Base-by-base conservation (phyloP, 2,797 vertebrate species). In the Clarias fuscus region DNA sequence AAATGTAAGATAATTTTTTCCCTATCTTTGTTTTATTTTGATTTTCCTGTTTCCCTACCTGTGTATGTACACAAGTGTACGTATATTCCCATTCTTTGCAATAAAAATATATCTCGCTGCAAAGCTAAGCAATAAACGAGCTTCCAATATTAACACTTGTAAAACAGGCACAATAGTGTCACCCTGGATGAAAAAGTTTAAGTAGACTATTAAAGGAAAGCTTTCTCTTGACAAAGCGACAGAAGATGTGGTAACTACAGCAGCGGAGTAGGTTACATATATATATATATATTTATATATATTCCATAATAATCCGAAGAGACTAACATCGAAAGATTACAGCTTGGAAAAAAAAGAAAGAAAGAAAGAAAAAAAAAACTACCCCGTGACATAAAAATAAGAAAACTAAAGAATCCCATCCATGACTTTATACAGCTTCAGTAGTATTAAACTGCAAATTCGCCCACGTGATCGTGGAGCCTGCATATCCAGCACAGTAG, bases 371-470 rank as follows among this genome's bases (percentile, higher is more conserved):
- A 94, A 90, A 91, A 93, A 92, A 93, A 90, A 18, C 58, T 30
- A 92, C 92, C 82, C 83, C 94, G 93, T 92, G 94, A 90, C 91
- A 94, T 94, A 93, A 91, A 90, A 94, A 94, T 93, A 94, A 84
- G 59, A 73, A 59, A 61, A 89, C 92, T 93, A 93, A 95, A 94
- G 91, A 90, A 93, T 90, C 85, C 82, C 92, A 43, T 80, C 92
- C 93, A 92, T 95, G 90, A 93, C 93, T 94, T 96, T 96, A 95
- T 95, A 97, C 94, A 97, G 94, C 96, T 95, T 99, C 98, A 99
- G 98, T 99, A 99, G 98, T 98, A 97, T 96, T 95, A 95, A 92
- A 92, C 43, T 89, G 93, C 88, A 90, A 85, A 86, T 82, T 89
- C 82, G 90, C 82, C 91, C 89, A 92, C 89, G 91, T 90, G 88